Conservation (phyloP, 2,113 vertebrate genomes). For the Lepisosteus osseus region DNA sequence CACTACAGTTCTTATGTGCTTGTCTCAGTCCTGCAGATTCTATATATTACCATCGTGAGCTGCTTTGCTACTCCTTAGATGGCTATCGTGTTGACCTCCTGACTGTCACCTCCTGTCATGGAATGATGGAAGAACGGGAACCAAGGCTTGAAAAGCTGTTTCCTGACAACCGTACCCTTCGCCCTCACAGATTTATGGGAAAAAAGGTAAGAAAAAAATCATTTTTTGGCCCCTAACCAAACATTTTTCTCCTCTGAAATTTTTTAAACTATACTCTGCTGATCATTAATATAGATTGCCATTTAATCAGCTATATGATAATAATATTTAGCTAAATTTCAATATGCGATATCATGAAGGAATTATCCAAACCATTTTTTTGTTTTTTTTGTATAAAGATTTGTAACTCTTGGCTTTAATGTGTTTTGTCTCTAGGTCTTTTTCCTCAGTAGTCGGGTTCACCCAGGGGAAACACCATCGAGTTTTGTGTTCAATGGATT, state of each 20-base stretch:
- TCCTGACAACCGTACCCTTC: slow-evolving; percentile 75
- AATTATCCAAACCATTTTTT: neutral
- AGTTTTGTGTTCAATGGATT: slow-evolving; percentile 97
- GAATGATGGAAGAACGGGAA: slow-evolving; percentile 84
- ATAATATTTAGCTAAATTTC: too few relatives aligned
- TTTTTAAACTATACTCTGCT: too few relatives aligned
- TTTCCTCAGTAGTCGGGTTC: slow-evolving; percentile 93
- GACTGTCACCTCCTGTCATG: slow-evolving; percentile 86
- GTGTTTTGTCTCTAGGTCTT: slow-evolving; percentile 71
- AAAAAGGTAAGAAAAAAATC: slow-evolving; percentile 74
- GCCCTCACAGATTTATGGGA: slow-evolving; percentile 75
- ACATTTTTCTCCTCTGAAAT: neutral
- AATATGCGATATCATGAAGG: too few relatives aligned
- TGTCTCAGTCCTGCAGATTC: slow-evolving; percentile 64
- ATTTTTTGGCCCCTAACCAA: neutral
- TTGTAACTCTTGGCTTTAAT: neutral
- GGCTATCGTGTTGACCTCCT: slow-evolving; percentile 89
- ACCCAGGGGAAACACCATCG: slow-evolving; percentile 92
- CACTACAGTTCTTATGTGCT: neutral
- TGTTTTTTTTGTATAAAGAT: neutral
- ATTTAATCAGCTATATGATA: too few relatives aligned
- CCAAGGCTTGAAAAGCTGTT: slow-evolving; percentile 88
- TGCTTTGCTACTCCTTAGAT: slow-evolving; percentile 89
- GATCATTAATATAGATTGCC: too few relatives aligned
- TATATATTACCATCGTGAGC: slow-evolving; percentile 89